phyloP scores from a whole-genome alignment of 1,140 invertebrate genomes.

The Thereuonema tuberculata region DNA sequence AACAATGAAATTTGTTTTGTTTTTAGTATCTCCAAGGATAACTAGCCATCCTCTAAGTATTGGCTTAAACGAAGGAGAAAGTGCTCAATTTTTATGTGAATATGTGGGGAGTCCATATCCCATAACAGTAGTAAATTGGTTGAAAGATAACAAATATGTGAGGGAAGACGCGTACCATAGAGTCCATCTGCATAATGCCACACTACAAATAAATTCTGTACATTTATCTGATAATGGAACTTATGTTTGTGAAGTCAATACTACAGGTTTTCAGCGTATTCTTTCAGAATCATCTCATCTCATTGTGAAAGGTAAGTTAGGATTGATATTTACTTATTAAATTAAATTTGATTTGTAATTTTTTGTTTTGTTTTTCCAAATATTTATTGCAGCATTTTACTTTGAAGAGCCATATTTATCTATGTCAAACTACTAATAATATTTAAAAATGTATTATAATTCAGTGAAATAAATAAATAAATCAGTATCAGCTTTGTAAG shows the following conservation, averaged over 20 bases:
- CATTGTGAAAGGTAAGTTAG: conserved; percentile 38
- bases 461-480: too few relatives aligned
- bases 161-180: conserved; percentile 30
- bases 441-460: too few relatives aligned
- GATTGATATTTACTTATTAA: background rate
- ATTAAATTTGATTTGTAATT: background rate
- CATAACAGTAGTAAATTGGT: conserved; percentile 51
- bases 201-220: conserved; percentile 42
- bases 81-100: conserved; percentile 45
- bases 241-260: conserved; percentile 52
- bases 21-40: conserved; percentile 32
- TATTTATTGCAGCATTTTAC: too few relatives aligned
- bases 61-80: conserved; percentile 50
- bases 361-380: conserved; percentile 8
- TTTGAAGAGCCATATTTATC: too few relatives aligned
- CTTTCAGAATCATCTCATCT: conserved; percentile 43
- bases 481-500: too few relatives aligned
- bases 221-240: conserved; percentile 45
- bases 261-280: conserved; percentile 45
- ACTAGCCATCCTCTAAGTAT: conserved; percentile 39
- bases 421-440: too few relatives aligned
- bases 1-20: too few relatives aligned
- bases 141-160: conserved; percentile 50
- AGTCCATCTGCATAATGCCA: conserved; percentile 38
- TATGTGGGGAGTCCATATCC: conserved; percentile 45